Evolutionary conservation across 1,140 invertebrate genomes (phyloP).

Genomic region (Telenomus remus): DNA sequence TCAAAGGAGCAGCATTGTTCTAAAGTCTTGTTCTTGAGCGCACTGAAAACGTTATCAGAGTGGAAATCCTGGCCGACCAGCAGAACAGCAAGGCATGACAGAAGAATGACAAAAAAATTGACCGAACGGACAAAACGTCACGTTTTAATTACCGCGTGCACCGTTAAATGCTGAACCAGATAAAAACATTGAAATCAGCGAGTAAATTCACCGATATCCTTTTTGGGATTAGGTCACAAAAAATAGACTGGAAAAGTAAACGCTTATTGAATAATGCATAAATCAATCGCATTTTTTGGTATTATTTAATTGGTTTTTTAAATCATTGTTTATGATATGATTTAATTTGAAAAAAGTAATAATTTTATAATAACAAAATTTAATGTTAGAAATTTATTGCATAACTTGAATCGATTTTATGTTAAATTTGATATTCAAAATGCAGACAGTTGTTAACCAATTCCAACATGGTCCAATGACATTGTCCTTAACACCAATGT

Average conservation of each 20-base stretch:
- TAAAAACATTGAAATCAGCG: conserved; percentile 2
- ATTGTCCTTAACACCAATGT: conserved; percentile 28
- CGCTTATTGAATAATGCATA: too few species aligned
- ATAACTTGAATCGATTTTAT: too few species aligned
- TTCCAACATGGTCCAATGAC: too few species aligned
- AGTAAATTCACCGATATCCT: conserved; percentile 5
- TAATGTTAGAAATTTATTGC: too few species aligned
- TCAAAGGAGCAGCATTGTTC: conserved; percentile 33
- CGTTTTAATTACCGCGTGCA: conserved; percentile 33
- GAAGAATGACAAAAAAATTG: conserved; percentile 35
- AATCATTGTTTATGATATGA: too few species aligned
- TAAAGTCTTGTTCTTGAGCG: conserved; percentile 9
- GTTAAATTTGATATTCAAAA: not conserved
- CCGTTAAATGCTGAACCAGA: conserved; percentile 23
- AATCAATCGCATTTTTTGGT: too few species aligned
- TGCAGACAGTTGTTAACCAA: not conserved
- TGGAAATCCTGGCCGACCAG: conserved; percentile 57
- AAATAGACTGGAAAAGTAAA: too few species aligned
- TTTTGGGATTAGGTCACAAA: not conserved
- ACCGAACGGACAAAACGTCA: conserved; percentile 20
- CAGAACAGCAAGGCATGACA: conserved; percentile 51
- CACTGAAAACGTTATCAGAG: conserved; percentile 47
- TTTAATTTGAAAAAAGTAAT: too few species aligned
- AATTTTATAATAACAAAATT: too few species aligned
- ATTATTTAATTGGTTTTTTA: not conserved